Evolutionary conservation across 1,140 invertebrate genomes (phyloP).

Genomic region (Linepithema humile): DNA sequence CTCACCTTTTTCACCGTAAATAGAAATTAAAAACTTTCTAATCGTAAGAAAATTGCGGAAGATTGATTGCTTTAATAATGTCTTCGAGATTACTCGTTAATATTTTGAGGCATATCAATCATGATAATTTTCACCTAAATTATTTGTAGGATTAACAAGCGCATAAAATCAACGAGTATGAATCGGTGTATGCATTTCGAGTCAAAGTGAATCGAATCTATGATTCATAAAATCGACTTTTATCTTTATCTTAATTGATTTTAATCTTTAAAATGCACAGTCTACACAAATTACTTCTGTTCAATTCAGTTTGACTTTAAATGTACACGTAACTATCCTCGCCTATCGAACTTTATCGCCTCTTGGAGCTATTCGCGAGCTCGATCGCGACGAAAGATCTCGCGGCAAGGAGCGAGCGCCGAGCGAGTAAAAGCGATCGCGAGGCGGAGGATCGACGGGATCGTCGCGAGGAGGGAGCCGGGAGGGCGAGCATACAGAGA

Average conservation of each 20-base stretch:
- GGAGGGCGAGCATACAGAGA: conserved; percentile 6
- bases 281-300: background rate
- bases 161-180: too few species aligned
- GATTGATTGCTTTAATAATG: too few species aligned
- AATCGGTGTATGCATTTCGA: too few species aligned
- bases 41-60: too few species aligned
- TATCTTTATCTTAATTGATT: background rate
- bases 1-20: too few species aligned
- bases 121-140: too few species aligned
- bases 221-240: background rate
- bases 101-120: too few species aligned
- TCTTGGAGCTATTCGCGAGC: background rate
- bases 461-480: background rate
- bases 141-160: too few species aligned
- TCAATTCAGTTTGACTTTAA: background rate
- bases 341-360: background rate
- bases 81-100: too few species aligned
- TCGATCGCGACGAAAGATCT: conserved; percentile 39
- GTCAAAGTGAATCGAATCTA: background rate
- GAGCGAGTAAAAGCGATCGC: conserved; percentile 29
- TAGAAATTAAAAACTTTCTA: too few species aligned
- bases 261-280: background rate
- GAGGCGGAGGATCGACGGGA: conserved; percentile 15
- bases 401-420: conserved; percentile 20
- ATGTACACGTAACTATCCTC: background rate